phyloP scores from a whole-genome alignment of 2,113 vertebrate species.

The Camelus bactrianus region DNA sequence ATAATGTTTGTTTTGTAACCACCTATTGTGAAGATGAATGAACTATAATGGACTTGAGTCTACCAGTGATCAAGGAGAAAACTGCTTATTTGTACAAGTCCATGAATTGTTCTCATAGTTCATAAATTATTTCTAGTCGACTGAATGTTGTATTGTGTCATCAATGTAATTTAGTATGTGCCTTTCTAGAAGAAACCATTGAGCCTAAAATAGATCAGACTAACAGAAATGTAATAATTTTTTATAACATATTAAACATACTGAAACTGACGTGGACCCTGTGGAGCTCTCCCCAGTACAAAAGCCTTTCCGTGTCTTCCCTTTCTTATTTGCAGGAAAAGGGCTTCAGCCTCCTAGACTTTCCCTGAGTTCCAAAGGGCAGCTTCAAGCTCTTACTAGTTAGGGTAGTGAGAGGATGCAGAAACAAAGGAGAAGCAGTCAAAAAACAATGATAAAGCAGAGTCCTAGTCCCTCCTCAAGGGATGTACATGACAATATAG shows the following conservation, averaged over 20 bases:
- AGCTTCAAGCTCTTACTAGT: background rate
- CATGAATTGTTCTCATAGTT: background rate
- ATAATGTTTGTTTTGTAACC: slow-evolving; percentile 33
- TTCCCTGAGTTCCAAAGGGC: background rate
- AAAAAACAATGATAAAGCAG: background rate
- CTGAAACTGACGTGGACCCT: background rate
- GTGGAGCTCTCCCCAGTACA: background rate
- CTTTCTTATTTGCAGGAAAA: background rate
- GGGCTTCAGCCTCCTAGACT: background rate
- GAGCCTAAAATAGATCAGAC: background rate
- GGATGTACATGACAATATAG: background rate
- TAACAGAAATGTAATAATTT: background rate
- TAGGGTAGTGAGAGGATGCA: background rate
- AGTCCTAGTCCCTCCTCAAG: background rate
- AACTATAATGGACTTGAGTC: background rate
- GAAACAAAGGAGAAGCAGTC: background rate
- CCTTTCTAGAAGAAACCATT: slow-evolving; percentile 26
- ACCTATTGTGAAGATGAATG: slow-evolving; percentile 31
- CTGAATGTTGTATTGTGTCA: background rate
- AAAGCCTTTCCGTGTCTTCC: background rate
- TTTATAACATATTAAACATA: background rate
- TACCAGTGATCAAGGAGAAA: slow-evolving; percentile 6
- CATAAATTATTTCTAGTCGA: slow-evolving; percentile 28
- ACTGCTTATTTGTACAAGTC: slow-evolving; percentile 12
- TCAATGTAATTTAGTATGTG: background rate